Base-by-base conservation (phyloP, 2,888 invertebrate species). In the Thereva nobilitata region DNA sequence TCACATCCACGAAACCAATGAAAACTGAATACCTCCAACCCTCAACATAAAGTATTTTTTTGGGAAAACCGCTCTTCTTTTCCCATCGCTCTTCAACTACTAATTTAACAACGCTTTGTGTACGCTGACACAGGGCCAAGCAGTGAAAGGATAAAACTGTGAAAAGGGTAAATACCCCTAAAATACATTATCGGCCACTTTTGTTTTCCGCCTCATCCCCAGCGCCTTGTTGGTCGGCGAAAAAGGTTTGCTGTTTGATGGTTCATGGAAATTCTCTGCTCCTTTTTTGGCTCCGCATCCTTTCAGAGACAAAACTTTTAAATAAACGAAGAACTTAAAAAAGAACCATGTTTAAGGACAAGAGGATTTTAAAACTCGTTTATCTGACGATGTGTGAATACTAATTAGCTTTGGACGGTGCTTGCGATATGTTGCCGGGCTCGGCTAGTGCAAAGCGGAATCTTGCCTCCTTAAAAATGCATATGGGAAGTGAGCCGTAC, bases 311-410 rank as follows among this genome's bases (percentile, higher is more conserved):
- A 34, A 9, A 35, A 50, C 23, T 6, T 23, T 47, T 6, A 50
- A 23, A 50, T 50, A 40, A 9, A 9, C n/a, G n/a, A 23, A 8
- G 37, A 49, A 12, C 10, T 38, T 23, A 55, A n/a, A 38, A 49
- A 34, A 41, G 5, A 54, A 54, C 35, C 40, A 38, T 63, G 45
- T 23, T 6, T 38, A 52, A 45, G 42, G n/a, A 38, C 9, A 41
- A 23, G 35, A 50, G 50, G 50, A 52, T 63, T 63, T 63, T 47
- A 50, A 50, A 63, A 42, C 63, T 41, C 50, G 63, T 64, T 52
- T 44, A 53, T 53, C 37, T 42, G 64, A 64, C 64, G 45, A 52
- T 44, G 54, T 42, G 42, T 41, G 64, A 64, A 64, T 64, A 64
- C 53, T 64, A 64, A 64, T 52, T 64, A 64, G 44, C 42, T 23